Percentiles rank a stretch among this genome's conserved stretches.
Evolutionary conservation across 1,140 invertebrate species (phyloP).

Genomic region (Drosophila pruinosa): DNA sequence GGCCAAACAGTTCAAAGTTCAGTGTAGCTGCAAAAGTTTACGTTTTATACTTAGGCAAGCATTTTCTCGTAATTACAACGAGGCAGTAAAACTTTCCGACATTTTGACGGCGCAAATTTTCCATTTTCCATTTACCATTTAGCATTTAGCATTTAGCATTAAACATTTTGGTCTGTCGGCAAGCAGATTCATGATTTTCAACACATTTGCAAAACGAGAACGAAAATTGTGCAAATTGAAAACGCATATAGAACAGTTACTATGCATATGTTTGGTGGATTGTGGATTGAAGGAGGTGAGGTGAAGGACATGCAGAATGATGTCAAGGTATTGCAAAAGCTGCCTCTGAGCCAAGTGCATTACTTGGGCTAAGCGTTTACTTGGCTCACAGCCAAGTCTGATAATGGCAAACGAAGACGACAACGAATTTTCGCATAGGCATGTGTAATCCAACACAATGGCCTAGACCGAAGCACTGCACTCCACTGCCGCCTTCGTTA

Average conservation of each 20-base stretch:
- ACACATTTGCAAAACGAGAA: conserved; percentile 58
- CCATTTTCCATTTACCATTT: background rate
- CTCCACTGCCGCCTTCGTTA: background rate
- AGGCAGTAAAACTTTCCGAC: conserved; percentile 28
- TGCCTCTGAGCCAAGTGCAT: conserved; percentile 59
- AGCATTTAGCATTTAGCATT: background rate
- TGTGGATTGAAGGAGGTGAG: background rate
- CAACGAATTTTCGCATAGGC: conserved; percentile 9
- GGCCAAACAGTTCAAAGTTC: background rate
- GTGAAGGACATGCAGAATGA: conserved; percentile 3
- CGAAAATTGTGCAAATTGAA: conserved; percentile 68
- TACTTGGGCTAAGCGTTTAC: conserved; percentile 68
- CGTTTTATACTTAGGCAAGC: conserved; percentile 2
- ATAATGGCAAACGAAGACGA: conserved; percentile 53
- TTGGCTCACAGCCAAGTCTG: conserved; percentile 69
- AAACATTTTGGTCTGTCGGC: conserved; percentile 1
- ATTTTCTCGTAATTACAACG: conserved; percentile 47
- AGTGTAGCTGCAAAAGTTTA: background rate
- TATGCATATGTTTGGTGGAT: background rate
- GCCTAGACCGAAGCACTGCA: conserved; percentile 4
- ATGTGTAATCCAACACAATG: conserved; percentile 37
- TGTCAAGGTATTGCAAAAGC: conserved; percentile 71
- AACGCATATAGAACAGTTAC: conserved; percentile 62
- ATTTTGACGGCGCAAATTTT: conserved; percentile 32
- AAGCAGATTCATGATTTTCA: conserved; percentile 62